phyloP scores from a whole-genome alignment of 1,140 invertebrate species.

The Eubasilissa regina region DNA sequence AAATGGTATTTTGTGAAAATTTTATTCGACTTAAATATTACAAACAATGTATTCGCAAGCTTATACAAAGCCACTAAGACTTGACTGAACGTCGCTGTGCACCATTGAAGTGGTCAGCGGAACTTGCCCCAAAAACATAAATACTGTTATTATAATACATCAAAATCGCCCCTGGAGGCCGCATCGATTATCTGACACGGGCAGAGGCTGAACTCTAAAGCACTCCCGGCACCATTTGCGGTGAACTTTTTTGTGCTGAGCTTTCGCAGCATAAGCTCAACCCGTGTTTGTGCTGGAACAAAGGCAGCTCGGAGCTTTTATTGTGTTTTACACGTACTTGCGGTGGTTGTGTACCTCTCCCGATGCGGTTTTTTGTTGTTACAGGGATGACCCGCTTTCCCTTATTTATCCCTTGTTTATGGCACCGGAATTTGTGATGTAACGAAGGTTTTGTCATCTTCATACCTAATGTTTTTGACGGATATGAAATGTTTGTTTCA shows the following conservation, averaged over 20 bases:
- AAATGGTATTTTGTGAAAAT: too few relatives aligned
- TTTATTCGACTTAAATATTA: too few relatives aligned
- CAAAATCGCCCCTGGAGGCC: neutral
- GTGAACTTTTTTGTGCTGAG: slow-evolving; percentile 23
- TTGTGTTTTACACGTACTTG: slow-evolving; percentile 31
- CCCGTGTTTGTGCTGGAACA: neutral
- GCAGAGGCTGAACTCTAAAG: slow-evolving; percentile 15
- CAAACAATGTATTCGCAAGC: too few relatives aligned
- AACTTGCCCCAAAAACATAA: too few relatives aligned
- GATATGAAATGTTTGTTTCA: neutral
- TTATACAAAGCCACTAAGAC: too few relatives aligned
- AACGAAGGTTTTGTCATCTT: neutral
- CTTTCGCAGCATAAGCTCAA: slow-evolving; percentile 9
- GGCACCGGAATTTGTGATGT: neutral
- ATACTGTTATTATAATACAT: too few relatives aligned
- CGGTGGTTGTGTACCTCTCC: neutral
- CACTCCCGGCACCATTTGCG: slow-evolving; percentile 7
- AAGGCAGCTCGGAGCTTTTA: slow-evolving; percentile 5
- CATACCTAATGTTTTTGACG: neutral
- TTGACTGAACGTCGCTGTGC: too few relatives aligned
- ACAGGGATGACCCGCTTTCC: neutral
- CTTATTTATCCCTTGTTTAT: slow-evolving; percentile 7
- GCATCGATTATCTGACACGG: slow-evolving; percentile 22
- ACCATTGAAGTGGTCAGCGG: too few relatives aligned
- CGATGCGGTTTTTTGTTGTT: slow-evolving; percentile 7